Evolutionary conservation across 2,888 invertebrate genomes (phyloP), one percentile per base, ranked within the genome.

Genomic region (Nomada ruficornis): DNA sequence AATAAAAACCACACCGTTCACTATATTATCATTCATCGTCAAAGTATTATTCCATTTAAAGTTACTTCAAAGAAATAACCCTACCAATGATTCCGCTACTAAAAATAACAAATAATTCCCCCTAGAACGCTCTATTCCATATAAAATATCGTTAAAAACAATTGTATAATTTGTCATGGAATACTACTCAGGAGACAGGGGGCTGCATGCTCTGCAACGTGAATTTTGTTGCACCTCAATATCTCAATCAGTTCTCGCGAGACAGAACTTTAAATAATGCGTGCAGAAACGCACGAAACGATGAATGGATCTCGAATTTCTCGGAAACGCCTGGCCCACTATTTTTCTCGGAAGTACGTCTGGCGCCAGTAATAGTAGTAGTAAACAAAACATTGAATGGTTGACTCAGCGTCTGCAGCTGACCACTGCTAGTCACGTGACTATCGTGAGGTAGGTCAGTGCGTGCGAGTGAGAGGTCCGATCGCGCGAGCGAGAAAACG

Each of bases 341-440:
- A 5, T 71, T 50, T 54, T 67, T 55, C 54, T 54, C 11, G 36
- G 54, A 67, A 67, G 18, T 36, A 11, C 26, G n/a, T 47, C 15
- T 4, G 26, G 15, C 20, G 29, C 20, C 20, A 18, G n/a, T 62
- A 50, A 29, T 36, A 59, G 20, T 54, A 15, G 29, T 29, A 52
- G 50, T 29, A 50, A 52, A 29, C 23, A 65, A 65, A 47, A 10
- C 13, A 36, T 0, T 1, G 36, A 36, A 36, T 36, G 7, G 42
- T 26, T 62, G 36, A 60, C 42, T 63, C 63, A 11, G 7, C 54
- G 52, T n/a, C 11, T 4, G 44, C 1, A 18, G 23, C 36, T 60
- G 50, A 36, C 60, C 36, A 50, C 18, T 18, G 3, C 23, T 18
- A 7, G 36, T 36, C 23, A 11, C 26, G 26, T 26, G 26, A 10